Evolutionary conservation across 2,797 vertebrate species (phyloP).

Genomic region (Calcarius lapponicus): DNA sequence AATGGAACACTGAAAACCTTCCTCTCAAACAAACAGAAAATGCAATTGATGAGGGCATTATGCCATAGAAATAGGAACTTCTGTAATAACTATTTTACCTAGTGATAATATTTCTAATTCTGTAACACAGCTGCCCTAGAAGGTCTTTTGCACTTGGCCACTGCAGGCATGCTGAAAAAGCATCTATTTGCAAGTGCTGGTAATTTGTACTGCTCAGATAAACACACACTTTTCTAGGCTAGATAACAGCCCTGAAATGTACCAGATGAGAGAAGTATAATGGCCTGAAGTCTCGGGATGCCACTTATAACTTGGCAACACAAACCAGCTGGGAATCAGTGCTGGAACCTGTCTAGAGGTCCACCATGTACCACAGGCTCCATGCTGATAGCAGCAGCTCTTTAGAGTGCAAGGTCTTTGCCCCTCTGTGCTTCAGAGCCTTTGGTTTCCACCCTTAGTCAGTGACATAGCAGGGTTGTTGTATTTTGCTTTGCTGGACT

Average conservation of each 20-base stretch:
- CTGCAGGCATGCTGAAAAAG: not conserved
- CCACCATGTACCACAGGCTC: not conserved
- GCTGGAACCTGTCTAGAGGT: not conserved
- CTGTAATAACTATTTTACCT: not conserved
- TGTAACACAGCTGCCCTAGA: not conserved
- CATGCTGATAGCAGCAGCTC: not conserved
- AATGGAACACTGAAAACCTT: not conserved
- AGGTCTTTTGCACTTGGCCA: not conserved
- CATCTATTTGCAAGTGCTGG: not conserved
- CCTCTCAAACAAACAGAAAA: not conserved
- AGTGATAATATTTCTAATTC: not conserved
- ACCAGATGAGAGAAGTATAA: not conserved
- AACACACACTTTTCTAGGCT: not conserved
- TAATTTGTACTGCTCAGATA: not conserved
- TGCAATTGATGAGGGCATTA: not conserved
- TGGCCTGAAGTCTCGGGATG: not conserved
- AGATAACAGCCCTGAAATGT: not conserved
- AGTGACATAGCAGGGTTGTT: not conserved
- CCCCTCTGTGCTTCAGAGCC: not conserved
- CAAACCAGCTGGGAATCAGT: not conserved
- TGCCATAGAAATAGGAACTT: not conserved
- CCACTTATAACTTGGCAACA: not conserved
- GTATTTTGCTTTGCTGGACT: not conserved
- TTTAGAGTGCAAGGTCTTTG: not conserved
- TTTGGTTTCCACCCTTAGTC: not conserved